Evolutionary conservation across 2,113 vertebrate species (phyloP), one percentile per base, ranked within the genome.

Genomic region (Oncorhynchus nerka): DNA sequence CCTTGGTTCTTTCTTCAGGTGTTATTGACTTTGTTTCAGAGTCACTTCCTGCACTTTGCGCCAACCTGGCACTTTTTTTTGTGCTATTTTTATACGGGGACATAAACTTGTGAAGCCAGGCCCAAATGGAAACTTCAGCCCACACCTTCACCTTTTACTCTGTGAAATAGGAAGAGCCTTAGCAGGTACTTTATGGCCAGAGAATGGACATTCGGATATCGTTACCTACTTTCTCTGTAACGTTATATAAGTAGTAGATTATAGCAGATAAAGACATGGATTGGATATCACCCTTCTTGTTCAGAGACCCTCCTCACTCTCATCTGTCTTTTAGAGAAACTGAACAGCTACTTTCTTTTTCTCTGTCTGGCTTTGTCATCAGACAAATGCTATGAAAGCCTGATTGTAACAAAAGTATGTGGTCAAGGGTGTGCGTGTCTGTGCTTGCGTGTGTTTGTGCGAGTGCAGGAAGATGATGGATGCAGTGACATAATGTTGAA

Each of bases 281-380:
- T 76, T 61, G 8, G 16, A 67, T 80, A 76, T 83, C 84, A 3
- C 7, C n/a, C 70, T 7, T 69, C 34, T 45, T 28, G 5, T 15
- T 19, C 16, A 22, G 12, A 20, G 57, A 30, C 55, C 26, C 26
- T 48, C n/a, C 65, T 55, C 64, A 24, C 26, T 39, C 12, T 11
- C 59, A 48, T 72, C 66, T 87, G 85, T 85, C 82, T 85, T 34
- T 34, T 34, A 34, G 32, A 34, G 32, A 34, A 24, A 77, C 78
- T 77, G 79, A 84, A 73, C 75, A 78, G 80, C 81, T 82, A 24
- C 81, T 87, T 84, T 85, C 81, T 85, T 75, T 34, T 73, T 74
- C 79, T 39, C 62, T 45, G 86, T 88, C 91, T 92, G 90, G 75
- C 77, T 84, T 89, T 82, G 81, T 89, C 89, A 90, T 91, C 86